phyloP scores from a whole-genome alignment of 2,113 vertebrate genomes.

The Psammodynastes pulverulentus region DNA sequence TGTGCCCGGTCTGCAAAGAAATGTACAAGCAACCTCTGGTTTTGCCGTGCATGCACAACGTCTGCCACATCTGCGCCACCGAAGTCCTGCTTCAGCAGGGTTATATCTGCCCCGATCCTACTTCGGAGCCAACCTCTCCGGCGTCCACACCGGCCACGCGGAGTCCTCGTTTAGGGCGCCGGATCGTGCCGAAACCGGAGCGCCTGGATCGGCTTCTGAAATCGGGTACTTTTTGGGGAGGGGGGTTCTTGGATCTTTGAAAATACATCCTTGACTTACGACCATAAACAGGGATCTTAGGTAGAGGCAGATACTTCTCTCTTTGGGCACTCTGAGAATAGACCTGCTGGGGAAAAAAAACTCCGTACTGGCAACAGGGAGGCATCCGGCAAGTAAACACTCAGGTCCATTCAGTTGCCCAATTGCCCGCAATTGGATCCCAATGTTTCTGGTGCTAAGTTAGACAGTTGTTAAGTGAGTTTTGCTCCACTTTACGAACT shows the following conservation, averaged over 20 bases:
- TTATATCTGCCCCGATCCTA: conserved; percentile 80
- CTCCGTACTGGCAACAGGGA: too few relatives aligned
- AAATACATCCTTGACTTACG: neutral
- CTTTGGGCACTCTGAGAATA: too few relatives aligned
- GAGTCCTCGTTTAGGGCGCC: conserved; percentile 83
- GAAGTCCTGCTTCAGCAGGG: conserved; percentile 91
- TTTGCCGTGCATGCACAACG: conserved; percentile 89
- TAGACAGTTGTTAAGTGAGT: too few relatives aligned
- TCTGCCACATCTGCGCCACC: conserved; percentile 90
- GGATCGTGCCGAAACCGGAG: conserved; percentile 81
- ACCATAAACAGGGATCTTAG: neutral
- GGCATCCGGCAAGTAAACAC: too few relatives aligned
- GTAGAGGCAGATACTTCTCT: too few relatives aligned
- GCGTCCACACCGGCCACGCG: conserved; percentile 86
- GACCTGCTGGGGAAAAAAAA: too few relatives aligned
- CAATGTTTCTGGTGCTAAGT: too few relatives aligned
- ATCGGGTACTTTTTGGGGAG: conserved; percentile 73
- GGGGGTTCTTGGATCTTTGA: neutral
- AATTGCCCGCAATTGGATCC: too few relatives aligned
- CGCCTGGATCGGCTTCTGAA: conserved; percentile 87
- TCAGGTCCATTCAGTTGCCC: too few relatives aligned
- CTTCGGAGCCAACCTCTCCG: conserved; percentile 87
- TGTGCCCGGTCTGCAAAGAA: conserved; percentile 90
- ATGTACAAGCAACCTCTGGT: conserved; percentile 94
- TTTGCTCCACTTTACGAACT: neutral